phyloP scores from a whole-genome alignment of 2,888 invertebrate genomes.

The Daptonema setosum region DNA sequence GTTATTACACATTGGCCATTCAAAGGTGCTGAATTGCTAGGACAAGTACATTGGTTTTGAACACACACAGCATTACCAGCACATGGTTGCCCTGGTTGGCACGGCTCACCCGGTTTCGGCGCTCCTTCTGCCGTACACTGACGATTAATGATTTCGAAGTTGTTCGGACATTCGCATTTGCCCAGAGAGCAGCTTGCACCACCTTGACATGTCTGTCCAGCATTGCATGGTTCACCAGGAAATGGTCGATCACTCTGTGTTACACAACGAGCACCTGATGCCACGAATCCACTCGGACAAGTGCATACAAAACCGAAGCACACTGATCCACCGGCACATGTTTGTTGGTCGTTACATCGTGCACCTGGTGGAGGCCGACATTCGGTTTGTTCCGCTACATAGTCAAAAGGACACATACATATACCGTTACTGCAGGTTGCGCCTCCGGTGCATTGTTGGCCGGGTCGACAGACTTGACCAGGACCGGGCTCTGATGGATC shows the following conservation, averaged over 20 bases:
- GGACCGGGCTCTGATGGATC: background rate
- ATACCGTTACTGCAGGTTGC: background rate
- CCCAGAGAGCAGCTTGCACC: background rate
- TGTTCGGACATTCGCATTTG: background rate
- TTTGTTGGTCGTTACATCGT: background rate
- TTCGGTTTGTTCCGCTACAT: background rate
- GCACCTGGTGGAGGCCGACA: background rate
- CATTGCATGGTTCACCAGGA: constrained; percentile 3
- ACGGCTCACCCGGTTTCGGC: background rate
- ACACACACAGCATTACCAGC: constrained; percentile 17
- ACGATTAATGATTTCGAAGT: background rate
- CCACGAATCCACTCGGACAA: background rate
- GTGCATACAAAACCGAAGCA: constrained; percentile 1
- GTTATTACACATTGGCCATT: background rate
- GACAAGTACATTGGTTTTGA: constrained; percentile 23
- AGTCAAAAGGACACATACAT: background rate
- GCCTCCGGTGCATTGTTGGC: constrained; percentile 1
- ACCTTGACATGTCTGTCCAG: background rate
- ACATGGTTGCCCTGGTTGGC: background rate
- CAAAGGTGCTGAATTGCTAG: constrained; percentile 3
- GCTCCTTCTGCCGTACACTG: background rate
- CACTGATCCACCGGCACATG: constrained; percentile 2
- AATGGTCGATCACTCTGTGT: background rate
- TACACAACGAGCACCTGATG: background rate
- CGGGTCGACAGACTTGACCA: background rate